Evolutionary conservation across 2,888 invertebrate genomes (phyloP).

Genomic region (Nipponacmea schrenckii): DNA sequence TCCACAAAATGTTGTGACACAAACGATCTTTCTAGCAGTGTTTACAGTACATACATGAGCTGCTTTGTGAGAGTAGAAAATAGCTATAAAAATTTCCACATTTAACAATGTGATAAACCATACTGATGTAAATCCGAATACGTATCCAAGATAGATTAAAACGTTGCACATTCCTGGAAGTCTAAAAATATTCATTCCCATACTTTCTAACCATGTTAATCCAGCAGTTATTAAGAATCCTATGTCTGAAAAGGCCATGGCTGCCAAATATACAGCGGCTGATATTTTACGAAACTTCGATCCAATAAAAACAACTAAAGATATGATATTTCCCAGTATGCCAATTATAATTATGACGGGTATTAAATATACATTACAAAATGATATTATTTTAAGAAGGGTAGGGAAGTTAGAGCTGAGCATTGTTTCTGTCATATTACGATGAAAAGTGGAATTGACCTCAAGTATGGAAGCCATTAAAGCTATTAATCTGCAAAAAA

Average conservation of each 20-base stretch:
- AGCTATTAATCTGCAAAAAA: too few relatives aligned
- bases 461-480: too few relatives aligned
- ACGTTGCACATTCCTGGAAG: constrained; percentile 46
- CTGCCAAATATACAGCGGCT: constrained; percentile 49
- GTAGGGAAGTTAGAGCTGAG: not conserved
- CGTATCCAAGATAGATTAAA: constrained; percentile 46
- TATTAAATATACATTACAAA: constrained; percentile 35
- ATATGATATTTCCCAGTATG: constrained; percentile 45
- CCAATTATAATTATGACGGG: constrained; percentile 48
- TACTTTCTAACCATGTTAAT: constrained; percentile 46
- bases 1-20: constrained; percentile 31
- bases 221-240: constrained; percentile 46
- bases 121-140: constrained; percentile 52
- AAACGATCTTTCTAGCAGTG: constrained; percentile 37
- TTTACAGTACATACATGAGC: constrained; percentile 33
- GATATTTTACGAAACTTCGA: constrained; percentile 44
- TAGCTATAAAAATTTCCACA: constrained; percentile 46
- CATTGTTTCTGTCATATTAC: too few relatives aligned
- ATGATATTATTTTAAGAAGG: constrained; percentile 6
- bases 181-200: constrained; percentile 40
- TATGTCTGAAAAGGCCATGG: constrained; percentile 44
- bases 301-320: constrained; percentile 45
- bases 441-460: too few relatives aligned
- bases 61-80: constrained; percentile 42
- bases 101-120: constrained; percentile 54